Conservation (phyloP, 2,888 invertebrate species). For the Baronia brevicornis region DNA sequence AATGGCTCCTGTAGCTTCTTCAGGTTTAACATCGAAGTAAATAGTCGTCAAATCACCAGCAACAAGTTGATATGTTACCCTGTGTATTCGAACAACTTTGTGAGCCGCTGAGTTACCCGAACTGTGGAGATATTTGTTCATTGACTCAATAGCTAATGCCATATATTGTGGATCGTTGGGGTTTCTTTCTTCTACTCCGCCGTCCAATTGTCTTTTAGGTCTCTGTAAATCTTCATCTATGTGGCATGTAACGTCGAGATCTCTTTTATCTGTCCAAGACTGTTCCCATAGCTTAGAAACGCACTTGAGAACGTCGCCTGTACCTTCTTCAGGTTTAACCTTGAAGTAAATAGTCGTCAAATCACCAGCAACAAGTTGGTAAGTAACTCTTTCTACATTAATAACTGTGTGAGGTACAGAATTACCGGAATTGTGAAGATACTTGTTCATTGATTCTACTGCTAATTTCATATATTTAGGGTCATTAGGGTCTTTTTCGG, state of each 20-base stretch:
- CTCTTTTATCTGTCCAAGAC: constrained; percentile 26
- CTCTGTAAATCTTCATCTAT: too few relatives aligned
- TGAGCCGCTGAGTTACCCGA: constrained; percentile 23
- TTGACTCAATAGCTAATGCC: constrained; percentile 33
- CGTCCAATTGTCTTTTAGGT: constrained; percentile 23
- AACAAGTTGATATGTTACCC: constrained; percentile 31
- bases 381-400: constrained; percentile 32
- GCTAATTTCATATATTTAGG: constrained; percentile 32
- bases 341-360: constrained; percentile 35
- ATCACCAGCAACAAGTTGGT: constrained; percentile 32
- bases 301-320: constrained; percentile 24
- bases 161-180: constrained; percentile 26
- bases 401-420: constrained; percentile 26
- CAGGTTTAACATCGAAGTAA: too few relatives aligned
- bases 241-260: constrained; percentile 27
- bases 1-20: too few relatives aligned
- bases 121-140: constrained; percentile 27
- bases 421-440: constrained; percentile 24
- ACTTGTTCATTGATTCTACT: constrained; percentile 33
- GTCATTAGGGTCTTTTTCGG: constrained; percentile 23
- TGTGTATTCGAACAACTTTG: constrained; percentile 32
- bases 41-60: constrained; percentile 35
- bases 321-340: constrained; percentile 30
- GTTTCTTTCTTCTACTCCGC: constrained; percentile 20
- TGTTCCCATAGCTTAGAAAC: constrained; percentile 31